Percentiles rank a stretch among this genome's conserved stretches.
Conservation (phyloP, 2,888 invertebrate genomes). For the Candidula unifasciata region DNA sequence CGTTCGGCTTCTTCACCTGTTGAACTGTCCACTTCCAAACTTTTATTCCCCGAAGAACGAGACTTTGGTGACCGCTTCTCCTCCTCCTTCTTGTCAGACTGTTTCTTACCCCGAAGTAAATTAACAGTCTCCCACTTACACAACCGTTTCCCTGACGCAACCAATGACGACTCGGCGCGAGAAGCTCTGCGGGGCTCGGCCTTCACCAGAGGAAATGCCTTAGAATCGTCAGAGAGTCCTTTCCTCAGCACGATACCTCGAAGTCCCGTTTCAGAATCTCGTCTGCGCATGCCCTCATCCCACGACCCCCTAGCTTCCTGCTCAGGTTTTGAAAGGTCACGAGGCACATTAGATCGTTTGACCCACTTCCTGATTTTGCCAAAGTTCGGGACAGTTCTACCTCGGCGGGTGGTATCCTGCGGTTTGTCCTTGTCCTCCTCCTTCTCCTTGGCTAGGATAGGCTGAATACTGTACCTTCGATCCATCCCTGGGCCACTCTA, state of each 20-base stretch:
- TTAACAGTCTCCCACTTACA: conserved; percentile 51
- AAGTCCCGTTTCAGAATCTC: conserved; percentile 39
- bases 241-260: conserved; percentile 40
- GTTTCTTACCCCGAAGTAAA: conserved; percentile 20
- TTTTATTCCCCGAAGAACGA: too few species aligned
- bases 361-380: conserved; percentile 36
- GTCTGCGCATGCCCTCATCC: conserved; percentile 46
- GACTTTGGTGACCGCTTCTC: too few species aligned
- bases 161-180: background rate
- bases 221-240: conserved; percentile 46
- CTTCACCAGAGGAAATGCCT: conserved; percentile 33
- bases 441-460: conserved; percentile 31
- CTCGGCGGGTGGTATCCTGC: background rate
- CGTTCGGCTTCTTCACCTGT: too few species aligned
- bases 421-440: background rate
- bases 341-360: conserved; percentile 38
- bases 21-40: too few species aligned
- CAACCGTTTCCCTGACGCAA: conserved; percentile 28
- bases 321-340: conserved; percentile 28
- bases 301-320: conserved; percentile 30
- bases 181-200: background rate
- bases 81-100: too few species aligned
- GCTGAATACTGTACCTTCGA: conserved; percentile 47
- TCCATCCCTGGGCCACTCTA: conserved; percentile 14
- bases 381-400: conserved; percentile 20